phyloP scores from a whole-genome alignment of 2,113 vertebrate genomes.

The Caranx melampygus region DNA sequence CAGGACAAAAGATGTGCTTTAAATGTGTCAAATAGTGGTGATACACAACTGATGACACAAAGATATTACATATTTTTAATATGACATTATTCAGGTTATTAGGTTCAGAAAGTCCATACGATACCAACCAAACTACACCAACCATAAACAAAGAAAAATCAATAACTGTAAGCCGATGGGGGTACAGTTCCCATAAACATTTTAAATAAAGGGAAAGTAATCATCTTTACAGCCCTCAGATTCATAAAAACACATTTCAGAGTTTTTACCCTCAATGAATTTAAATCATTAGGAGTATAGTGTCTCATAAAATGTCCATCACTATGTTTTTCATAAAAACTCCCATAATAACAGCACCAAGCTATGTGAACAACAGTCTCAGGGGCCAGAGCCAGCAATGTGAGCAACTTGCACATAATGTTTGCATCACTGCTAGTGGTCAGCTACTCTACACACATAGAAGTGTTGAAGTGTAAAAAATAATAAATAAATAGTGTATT shows the following conservation, averaged over 20 bases:
- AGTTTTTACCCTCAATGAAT: no score
- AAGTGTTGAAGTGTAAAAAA: not conserved
- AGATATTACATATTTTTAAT: not conserved
- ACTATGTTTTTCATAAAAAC: not conserved
- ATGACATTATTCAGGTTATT: not conserved
- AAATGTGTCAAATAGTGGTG: conserved; percentile 5
- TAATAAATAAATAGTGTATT: not conserved
- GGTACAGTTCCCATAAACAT: not conserved
- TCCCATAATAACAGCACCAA: not conserved
- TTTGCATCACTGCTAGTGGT: no score
- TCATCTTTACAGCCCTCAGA: no score
- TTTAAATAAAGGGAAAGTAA: no score
- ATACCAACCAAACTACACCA: not conserved
- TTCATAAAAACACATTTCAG: no score
- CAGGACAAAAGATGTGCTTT: not conserved
- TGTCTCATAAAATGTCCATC: not conserved
- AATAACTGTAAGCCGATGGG: not conserved
- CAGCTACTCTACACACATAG: no score
- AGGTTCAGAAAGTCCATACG: not conserved
- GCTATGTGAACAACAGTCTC: not conserved
- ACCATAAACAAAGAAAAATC: not conserved
- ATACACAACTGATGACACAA: not conserved
- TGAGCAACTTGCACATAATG: no score
- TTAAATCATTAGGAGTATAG: not conserved
- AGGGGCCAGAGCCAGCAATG: not conserved